Evolutionary conservation across 2,113 vertebrate species (phyloP).

Genomic region (Laticauda laticaudata): DNA sequence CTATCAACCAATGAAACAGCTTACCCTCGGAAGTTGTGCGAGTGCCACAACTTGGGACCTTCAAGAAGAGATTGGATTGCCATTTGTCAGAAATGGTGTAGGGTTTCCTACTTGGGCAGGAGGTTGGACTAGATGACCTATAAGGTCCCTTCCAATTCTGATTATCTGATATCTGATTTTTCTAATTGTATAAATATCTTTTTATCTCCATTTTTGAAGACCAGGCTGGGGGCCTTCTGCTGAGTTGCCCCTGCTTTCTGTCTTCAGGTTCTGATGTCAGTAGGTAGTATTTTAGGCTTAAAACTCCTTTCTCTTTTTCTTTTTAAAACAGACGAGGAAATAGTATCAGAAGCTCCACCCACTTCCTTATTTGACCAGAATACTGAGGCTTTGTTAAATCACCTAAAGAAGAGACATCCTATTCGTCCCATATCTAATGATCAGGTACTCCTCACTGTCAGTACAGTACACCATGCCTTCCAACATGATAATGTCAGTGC

Average conservation of each 20-base stretch:
- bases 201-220: neutral
- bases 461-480: conserved; percentile 55
- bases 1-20: too few species aligned
- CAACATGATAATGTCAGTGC: conserved; percentile 32
- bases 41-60: too few species aligned
- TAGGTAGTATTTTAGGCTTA: neutral
- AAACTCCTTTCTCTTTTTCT: conserved; percentile 3
- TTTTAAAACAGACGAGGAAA: conserved; percentile 43
- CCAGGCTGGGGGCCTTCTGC: neutral
- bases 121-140: too few species aligned
- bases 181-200: neutral
- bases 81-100: too few species aligned
- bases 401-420: conserved; percentile 50
- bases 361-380: conserved; percentile 18
- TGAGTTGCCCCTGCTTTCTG: neutral
- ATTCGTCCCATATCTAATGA: conserved; percentile 49
- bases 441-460: conserved; percentile 69
- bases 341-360: neutral
- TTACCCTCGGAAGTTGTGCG: too few species aligned
- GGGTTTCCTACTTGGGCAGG: too few species aligned
- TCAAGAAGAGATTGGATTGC: too few species aligned
- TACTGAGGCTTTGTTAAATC: conserved; percentile 41
- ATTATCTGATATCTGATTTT: neutral
- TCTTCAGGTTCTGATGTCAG: neutral
- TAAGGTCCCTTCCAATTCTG: too few species aligned